Percentiles rank a stretch among this genome's conserved stretches.
Evolutionary conservation across 2,797 vertebrate genomes (phyloP).

Genomic region (Neopelma chrysocephalum): DNA sequence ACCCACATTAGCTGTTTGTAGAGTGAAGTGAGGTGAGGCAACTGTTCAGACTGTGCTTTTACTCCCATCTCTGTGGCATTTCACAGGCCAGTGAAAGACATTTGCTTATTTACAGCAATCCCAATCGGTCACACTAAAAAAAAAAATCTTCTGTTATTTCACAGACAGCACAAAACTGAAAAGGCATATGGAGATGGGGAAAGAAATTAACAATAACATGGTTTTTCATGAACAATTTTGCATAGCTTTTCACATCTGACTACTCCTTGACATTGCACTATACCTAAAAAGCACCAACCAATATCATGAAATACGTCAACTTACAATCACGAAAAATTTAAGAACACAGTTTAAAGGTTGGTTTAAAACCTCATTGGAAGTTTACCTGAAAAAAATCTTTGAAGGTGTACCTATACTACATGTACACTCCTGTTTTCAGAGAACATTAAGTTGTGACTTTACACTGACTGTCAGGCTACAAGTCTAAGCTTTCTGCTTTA

Average conservation of each 20-base stretch:
- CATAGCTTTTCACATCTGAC: neutral
- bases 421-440: neutral
- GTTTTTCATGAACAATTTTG: neutral
- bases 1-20: neutral
- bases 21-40: neutral
- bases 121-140: neutral
- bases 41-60: neutral
- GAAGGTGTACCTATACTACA: neutral
- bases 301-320: neutral
- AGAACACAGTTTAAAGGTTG: neutral
- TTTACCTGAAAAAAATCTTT: neutral
- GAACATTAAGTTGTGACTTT: neutral
- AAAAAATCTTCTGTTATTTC: neutral
- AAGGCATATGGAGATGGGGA: neutral
- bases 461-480: neutral
- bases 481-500: neutral
- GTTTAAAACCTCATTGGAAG: neutral
- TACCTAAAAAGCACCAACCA: neutral
- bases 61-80: neutral
- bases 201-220: neutral
- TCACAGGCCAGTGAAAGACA: neutral
- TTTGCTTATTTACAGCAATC: neutral
- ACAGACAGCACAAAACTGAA: neutral
- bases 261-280: neutral
- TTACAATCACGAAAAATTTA: neutral